Evolutionary conservation across 2,113 vertebrate species (phyloP), one percentile per base, ranked within the genome.

Genomic region (Phyllopteryx taeniolatus): DNA sequence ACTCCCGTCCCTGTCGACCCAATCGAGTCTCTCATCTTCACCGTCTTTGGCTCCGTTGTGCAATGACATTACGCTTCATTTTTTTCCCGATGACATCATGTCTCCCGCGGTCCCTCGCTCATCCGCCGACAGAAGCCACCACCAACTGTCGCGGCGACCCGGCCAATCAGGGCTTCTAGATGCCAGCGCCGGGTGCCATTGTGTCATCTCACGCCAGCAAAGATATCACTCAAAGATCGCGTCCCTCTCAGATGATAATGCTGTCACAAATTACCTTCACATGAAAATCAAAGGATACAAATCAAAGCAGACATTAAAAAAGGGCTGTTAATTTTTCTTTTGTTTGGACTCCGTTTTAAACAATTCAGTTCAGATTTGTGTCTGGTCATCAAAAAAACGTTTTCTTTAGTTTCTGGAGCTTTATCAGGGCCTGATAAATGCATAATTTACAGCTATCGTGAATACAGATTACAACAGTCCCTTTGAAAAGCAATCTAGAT

Each of bases 1-100:
- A 81, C 79, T 72, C 53, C 47, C 76, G 79, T 78, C 74, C 74
- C 61, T 72, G 83, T 72, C 71, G 22, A 79, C 70, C 79, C 20
- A 75, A 82, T 85, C 80, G 73, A 85, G 71, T 72, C 73, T 53
- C 6, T 89, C 82, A 87, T 83, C 79, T 83, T 74, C 61, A 31
- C 57, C 56, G 67, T 69, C 71, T 71, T 71, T 70, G 78, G 79
- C 72, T 73, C 79, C 79, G 72, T 83, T 77, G 83, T 88, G 81
- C 83, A 61, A 59, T 73, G 76, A 79, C 31, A 15, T 85, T 71
- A 74, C 67, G 70, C 71, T 69, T 63, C 75, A 59, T 14, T 59
- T 61, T 13, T 69, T 78, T 77, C 72, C 15, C 12, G 74, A 75
- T 73, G 42, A 46, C 43, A 82, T 80, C 66, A 71, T 64, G 71